Evolutionary conservation across 2,113 vertebrate genomes (phyloP).

Genomic region (Misgurnus anguillicaudatus): DNA sequence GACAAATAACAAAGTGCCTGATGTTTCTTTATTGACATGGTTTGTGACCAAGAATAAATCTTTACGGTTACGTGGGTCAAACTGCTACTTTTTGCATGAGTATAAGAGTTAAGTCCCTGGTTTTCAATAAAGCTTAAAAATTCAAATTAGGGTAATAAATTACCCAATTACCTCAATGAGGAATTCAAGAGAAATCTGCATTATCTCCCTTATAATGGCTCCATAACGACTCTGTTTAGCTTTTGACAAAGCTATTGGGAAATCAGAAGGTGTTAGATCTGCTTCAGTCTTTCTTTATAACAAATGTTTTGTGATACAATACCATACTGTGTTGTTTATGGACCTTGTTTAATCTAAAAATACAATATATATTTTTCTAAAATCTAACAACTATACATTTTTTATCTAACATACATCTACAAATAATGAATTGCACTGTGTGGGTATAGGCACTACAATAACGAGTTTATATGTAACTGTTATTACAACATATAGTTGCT

Average conservation of each 20-base stretch:
- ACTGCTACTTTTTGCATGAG: too few relatives aligned
- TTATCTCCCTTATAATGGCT: background rate
- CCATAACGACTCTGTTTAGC: background rate
- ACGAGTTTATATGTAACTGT: too few relatives aligned
- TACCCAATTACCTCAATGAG: background rate
- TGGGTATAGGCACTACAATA: background rate
- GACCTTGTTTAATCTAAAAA: too few relatives aligned
- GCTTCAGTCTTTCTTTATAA: background rate
- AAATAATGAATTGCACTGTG: background rate
- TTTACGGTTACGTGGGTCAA: background rate
- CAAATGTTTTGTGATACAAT: background rate
- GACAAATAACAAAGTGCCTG: background rate
- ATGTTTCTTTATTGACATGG: conserved; percentile 19
- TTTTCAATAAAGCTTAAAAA: conserved; percentile 10
- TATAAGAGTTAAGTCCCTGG: too few relatives aligned
- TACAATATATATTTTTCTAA: too few relatives aligned
- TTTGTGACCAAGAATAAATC: background rate
- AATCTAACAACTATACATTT: too few relatives aligned
- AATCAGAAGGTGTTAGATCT: conserved; percentile 5
- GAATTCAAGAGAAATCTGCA: background rate
- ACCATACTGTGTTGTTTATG: too few relatives aligned
- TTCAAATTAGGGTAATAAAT: background rate
- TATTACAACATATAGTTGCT: too few relatives aligned
- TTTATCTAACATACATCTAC: too few relatives aligned
- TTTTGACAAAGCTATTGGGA: background rate